Evolutionary conservation across 2,113 vertebrate genomes (phyloP).

Genomic region (Meriones unguiculatus): DNA sequence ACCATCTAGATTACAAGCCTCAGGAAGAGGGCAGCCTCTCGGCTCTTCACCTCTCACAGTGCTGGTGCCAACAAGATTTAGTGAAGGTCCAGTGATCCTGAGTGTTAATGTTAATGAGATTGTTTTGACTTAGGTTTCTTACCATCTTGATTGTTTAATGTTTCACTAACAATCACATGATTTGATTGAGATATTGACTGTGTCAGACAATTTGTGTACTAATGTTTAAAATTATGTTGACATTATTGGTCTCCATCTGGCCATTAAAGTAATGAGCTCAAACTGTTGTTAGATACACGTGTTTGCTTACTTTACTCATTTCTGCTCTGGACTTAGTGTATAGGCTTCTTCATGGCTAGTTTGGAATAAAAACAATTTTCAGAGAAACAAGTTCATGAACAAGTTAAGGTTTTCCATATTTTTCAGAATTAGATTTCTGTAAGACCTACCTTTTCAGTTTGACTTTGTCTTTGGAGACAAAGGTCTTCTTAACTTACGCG

Average conservation of each 20-base stretch:
- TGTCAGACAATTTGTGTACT: slow-evolving; percentile 66
- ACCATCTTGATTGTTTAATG: slow-evolving; percentile 52
- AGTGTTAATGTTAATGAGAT: slow-evolving; percentile 58
- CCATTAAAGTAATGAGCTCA: slow-evolving; percentile 47
- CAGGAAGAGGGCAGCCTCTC: not conserved
- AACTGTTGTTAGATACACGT: slow-evolving; percentile 41
- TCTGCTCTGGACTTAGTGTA: slow-evolving; percentile 41
- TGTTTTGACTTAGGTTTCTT: slow-evolving; percentile 61
- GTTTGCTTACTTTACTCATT: slow-evolving; percentile 52
- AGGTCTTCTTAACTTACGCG: slow-evolving; percentile 29
- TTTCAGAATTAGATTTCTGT: slow-evolving; percentile 37
- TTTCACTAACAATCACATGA: slow-evolving; percentile 58
- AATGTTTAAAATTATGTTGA: slow-evolving; percentile 61
- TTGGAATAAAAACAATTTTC: slow-evolving; percentile 46
- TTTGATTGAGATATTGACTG: slow-evolving; percentile 55
- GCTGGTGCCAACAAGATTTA: slow-evolving; percentile 21
- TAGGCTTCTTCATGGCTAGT: slow-evolving; percentile 13
- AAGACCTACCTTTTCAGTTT: slow-evolving; percentile 41
- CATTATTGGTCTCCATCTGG: slow-evolving; percentile 68
- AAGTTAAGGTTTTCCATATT: slow-evolving; percentile 36
- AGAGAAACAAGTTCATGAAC: slow-evolving; percentile 30
- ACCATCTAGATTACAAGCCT: not conserved
- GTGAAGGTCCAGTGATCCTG: slow-evolving; percentile 22
- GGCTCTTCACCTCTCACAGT: not conserved
- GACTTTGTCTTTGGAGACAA: slow-evolving; percentile 28